Evolutionary conservation across 2,797 vertebrate genomes (phyloP).

Genomic region (Sparidentex hasta): DNA sequence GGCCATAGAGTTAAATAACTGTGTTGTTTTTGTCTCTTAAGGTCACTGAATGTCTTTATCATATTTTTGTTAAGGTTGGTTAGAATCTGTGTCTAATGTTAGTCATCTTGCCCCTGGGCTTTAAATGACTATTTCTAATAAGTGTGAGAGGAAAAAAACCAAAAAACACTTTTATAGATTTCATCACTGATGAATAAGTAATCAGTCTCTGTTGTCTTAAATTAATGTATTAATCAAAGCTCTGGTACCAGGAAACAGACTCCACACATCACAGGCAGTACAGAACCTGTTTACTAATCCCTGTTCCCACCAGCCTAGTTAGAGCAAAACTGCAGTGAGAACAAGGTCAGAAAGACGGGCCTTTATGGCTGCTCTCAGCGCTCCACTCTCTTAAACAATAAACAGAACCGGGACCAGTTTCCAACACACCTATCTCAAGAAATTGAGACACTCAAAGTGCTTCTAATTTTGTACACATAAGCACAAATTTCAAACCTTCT

Average conservation of each 20-base stretch:
- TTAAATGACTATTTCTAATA: conserved; percentile 6
- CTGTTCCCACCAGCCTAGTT: not conserved
- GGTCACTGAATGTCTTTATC: not conserved
- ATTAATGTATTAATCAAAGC: conserved; percentile 8
- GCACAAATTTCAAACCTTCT: not conserved
- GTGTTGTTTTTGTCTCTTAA: not conserved
- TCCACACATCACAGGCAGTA: not conserved
- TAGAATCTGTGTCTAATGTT: not conserved
- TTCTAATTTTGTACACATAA: not conserved
- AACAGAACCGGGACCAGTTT: not conserved
- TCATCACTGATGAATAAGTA: not conserved
- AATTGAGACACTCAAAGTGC: not conserved
- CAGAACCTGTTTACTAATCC: conserved; percentile 14
- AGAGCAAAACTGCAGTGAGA: conserved; percentile 1
- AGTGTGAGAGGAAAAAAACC: not conserved
- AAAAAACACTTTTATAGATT: conserved; percentile 8
- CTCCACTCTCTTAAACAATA: not conserved
- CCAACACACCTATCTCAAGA: not conserved
- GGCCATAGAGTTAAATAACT: not conserved
- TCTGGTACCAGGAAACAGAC: conserved; percentile 1
- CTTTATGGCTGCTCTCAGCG: not conserved
- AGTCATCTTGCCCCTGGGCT: conserved; percentile 21
- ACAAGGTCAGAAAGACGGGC: not conserved
- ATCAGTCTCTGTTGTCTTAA: conserved; percentile 1
- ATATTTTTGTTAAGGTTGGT: conserved; percentile 11